A percentile compares a stretch with the other conserved stretches of the same genome.
These are phyloP conservation scores for Girardinichthys multiradiatus DNA, from an alignment of 2,113 vertebrate species.

Conservation along the genomic window DNA sequence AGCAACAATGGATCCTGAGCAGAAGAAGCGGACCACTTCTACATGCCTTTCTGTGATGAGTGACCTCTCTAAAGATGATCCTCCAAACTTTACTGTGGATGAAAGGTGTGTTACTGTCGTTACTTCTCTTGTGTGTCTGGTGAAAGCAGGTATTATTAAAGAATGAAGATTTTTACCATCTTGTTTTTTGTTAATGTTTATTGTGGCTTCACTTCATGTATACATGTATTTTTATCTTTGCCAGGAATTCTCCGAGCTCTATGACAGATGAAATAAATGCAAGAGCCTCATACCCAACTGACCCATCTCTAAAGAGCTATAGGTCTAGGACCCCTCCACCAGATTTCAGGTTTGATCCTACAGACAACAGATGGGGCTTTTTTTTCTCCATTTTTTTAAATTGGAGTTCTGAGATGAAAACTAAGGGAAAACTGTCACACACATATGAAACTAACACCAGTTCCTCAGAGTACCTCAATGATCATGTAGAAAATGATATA, in stretches of 20 bases:
- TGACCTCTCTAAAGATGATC: background rate
- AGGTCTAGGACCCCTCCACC: background rate
- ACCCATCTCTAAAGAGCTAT: background rate
- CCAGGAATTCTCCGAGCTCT: background rate
- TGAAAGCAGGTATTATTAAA: too few species aligned
- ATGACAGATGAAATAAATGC: background rate
- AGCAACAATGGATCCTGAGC: constrained; percentile 3
- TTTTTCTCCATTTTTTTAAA: too few species aligned
- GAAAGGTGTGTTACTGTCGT: background rate
- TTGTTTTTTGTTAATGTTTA: background rate
- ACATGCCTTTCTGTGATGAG: background rate
- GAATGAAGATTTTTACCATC: too few species aligned
- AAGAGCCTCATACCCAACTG: background rate
- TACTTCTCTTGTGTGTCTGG: too few species aligned
- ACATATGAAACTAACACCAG: too few species aligned
- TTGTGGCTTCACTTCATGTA: too few species aligned
- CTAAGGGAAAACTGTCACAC: too few species aligned
- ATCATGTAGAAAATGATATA: too few species aligned
- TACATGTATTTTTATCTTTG: background rate
- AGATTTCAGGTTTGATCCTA: background rate
- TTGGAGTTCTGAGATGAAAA: too few species aligned
- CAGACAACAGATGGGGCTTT: background rate
- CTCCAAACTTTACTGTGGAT: background rate
- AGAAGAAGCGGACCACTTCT: background rate
- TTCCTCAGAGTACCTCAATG: too few species aligned